Conservation (phyloP, 2,113 vertebrate genomes). For the Dendropsophus ebraccatus region DNA sequence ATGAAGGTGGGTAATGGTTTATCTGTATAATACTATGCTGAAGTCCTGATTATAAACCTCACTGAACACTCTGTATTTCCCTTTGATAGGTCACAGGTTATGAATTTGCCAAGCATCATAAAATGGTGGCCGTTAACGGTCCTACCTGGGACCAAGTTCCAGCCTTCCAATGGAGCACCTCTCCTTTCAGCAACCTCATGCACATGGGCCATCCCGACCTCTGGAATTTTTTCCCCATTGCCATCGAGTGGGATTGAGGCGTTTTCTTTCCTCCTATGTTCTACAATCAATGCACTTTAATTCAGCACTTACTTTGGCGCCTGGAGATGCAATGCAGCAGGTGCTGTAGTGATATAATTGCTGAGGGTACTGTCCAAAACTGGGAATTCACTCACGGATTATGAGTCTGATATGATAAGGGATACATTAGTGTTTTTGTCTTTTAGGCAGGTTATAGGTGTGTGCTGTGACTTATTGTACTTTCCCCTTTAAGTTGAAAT, state of each 20-base stretch:
- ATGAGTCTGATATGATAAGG: neutral
- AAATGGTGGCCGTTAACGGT: conserved; percentile 82
- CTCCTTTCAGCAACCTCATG: conserved; percentile 77
- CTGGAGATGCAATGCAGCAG: neutral
- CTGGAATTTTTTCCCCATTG: conserved; percentile 84
- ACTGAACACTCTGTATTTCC: neutral
- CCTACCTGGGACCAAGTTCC: conserved; percentile 90
- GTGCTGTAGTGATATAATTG: neutral
- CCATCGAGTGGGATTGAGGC: conserved; percentile 80
- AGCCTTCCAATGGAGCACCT: conserved; percentile 89
- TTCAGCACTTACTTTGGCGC: neutral
- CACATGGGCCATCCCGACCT: conserved; percentile 94
- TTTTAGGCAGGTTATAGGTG: neutral
- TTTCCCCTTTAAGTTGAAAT: no score
- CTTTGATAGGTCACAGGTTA: conserved; percentile 81
- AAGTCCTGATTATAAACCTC: neutral
- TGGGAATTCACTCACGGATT: neutral
- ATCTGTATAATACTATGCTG: neutral
- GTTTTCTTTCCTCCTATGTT: neutral
- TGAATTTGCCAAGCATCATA: conserved; percentile 72
- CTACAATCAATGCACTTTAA: neutral
- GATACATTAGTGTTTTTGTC: neutral
- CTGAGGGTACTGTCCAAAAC: neutral
- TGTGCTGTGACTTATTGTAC: neutral
- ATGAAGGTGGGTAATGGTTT: conserved; percentile 78